Base-by-base conservation (phyloP, 2,113 vertebrate genomes). In the Sphaerodactylus townsendi region DNA sequence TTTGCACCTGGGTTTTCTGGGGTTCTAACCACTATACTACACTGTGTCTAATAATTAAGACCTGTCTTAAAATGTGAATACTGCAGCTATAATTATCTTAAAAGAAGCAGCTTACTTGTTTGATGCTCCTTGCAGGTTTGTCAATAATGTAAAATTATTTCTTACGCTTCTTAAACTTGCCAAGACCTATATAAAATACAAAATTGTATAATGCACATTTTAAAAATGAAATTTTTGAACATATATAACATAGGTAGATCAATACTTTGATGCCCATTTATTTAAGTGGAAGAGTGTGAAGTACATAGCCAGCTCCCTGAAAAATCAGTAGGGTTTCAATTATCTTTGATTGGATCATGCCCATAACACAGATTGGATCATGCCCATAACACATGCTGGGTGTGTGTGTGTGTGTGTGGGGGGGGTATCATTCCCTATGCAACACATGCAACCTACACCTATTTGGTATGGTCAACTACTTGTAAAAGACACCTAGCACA, bases 161-260 rank as follows among this genome's bases (percentile, higher is more conserved):
- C 99, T 97, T 81, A 99, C 98, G 7, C 98, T 99, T 41, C 98
- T 94, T 71, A 99, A 95, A 86, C 99, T 99, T 33, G 98, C 99
- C 30, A 99, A 97, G 82, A 99, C 99, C 99, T 99, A 79, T 21
- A 86, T 85, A 23, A 82, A 90, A 86, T 44, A 59, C 33, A 37
- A 37, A 62, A 75, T 10, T 21, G 13, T 14, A 65, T 30, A 30
- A 14, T 50, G 37, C 33, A 70, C 77, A 70, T 46, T 66, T 37
- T 62, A 71, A 78, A 68, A 19, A 71, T 81, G 41, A 9, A 35
- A 59, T 7, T 7, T 65, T 41, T 59, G 25, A 41, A 25, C 70
- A 81, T 9, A 33, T 41, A 78, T 25, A 39, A 50, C 35, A 11
- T 23, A 14, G 11, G 37, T 35, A 41, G 4, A 66, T 30, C 65